Evolutionary conservation across 2,797 vertebrate genomes (phyloP), one percentile per base, ranked within the genome.

Genomic region (Corythornis leucogaster): DNA sequence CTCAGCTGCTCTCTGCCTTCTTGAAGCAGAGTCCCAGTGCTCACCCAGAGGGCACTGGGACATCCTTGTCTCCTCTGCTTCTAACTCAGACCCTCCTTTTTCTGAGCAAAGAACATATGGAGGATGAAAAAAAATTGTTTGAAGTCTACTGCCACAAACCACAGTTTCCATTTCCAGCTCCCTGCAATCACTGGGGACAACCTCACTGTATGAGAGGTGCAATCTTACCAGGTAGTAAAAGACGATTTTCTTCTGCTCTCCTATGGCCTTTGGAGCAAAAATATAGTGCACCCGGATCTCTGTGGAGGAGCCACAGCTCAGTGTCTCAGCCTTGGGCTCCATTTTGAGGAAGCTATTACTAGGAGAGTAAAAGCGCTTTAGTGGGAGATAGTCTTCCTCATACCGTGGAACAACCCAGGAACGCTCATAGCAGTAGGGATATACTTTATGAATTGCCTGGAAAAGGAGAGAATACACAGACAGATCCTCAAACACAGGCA

Each of bases 141-240:
- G 45, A 90, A 90, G 20, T 21, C 26, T 71, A 6, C 51, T 77
- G 38, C n/a, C n/a, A 74, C 30, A 74, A 85, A 74, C 17, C 17
- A 74, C 45, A 33, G 2, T 31, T 54, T 51, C 40, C 15, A 28
- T 24, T 43, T 82, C 45, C 50, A 81, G 8, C 11, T 16, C 8
- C 2, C 12, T 67, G 25, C 51, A 79, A 57, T 2, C 68, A 40
- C 38, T 68, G 61, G 30, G 51, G 51, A 59, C 67, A 53, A 25
- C 8, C 35, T 77, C 38, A 35, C 20, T 38, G 17, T 20, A 43
- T 5, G 17, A 17, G 57, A 84, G 28, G 17, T n/a, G 20, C 45
- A 84, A 68, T 71, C 97, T 96, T 77, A 98, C 98, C 97, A 98
- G 71, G 33, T 97, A 97, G 71, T 97, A 94, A 87, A 98, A 97